Evolutionary conservation across 1,140 invertebrate genomes (phyloP), one percentile per base, ranked within the genome.

Genomic region (Hyphantria cunea): DNA sequence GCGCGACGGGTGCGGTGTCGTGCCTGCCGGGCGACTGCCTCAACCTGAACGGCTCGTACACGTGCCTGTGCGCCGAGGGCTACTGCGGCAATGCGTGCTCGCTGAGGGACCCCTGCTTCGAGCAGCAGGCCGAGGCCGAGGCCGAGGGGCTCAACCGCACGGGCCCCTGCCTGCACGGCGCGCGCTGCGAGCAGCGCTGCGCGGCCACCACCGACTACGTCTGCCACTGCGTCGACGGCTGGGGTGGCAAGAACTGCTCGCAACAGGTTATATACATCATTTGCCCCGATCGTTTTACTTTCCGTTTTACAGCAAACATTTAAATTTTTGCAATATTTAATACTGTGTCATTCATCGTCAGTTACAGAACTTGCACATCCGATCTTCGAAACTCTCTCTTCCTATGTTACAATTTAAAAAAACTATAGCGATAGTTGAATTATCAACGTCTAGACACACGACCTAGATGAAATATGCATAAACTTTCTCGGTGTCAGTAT

Each of bases 21-120:
- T 98, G 97, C 90, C 89, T 94, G 52, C 96, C 96, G 89, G 95
- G 96, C 10, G 84, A 92, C 12, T 97, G 96, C 86, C 94, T 93
- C 76, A 95, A 96, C 82, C 94, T 93, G 50, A 95, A 95, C 67
- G 96, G 96, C 7, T 92, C 93, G 34, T 97, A 96, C 87, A 93
- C 94, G 72, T 99, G 94, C 69, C 69, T 82, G 15, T 94, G 93
- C 68, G 76, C 92, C 25, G 80, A 83, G 7, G 93, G 92, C 0
- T 93, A 92, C 64, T 97, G 96, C 80, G 96, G 96, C 1, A 79
- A 91, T 14, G 92, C 92, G 45, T 97, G 97, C 76, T 91, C 92
- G 59, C 90, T 95, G 42, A 72, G 84, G 3, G 93, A 97, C 92
- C 96, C 95, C 1, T 97, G 96, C 76, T 77, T 76, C 64, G 37